Evolutionary conservation across 2,888 invertebrate genomes (phyloP), one percentile per base, ranked within the genome.

Genomic region (Acholoe squamosa): DNA sequence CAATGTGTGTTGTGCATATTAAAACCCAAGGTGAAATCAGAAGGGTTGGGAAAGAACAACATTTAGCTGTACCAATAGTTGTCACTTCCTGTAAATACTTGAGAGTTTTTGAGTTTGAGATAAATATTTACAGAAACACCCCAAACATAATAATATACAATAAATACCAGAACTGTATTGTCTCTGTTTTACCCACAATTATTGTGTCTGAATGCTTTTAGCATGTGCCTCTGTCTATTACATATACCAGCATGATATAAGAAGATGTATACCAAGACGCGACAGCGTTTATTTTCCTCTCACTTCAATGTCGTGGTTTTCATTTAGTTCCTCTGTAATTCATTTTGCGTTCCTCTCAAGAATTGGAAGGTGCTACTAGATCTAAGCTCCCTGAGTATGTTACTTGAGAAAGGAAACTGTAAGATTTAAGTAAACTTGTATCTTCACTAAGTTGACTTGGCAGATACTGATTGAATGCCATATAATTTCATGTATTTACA

Each of bases 311-410:
- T 80, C 43, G 80, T 80, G 43, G 80, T 80, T 80, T 80, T 80
- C 80, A 80, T 80, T 80, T 80, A 0, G 33, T 43, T 80, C 7
- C 31, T 25, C 28, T 71, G 28, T 7, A n/a, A 76, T 80, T 33
- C 3, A 34, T 80, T 80, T 43, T 43, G 3, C 10, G 43, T 43
- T 43, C 16, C 43, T 34, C 16, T 80, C 34, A n/a, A 43, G 33
- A 80, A 80, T 80, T 80, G 80, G 80, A 80, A 80, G 80, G 80
- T 80, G 80, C 80, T 77, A 77, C 33, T 80, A 71, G 71, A 71
- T 28, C 25, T 71, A 71, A 71, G 71, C 28, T 71, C 31, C 28
- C 28, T 28, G 28, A n/a, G 71, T 71, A 25, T 71, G 31, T 28
- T 3, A 71, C 61, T 61, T 61, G 61, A 61, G 61, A 61, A 61